Base-by-base conservation (phyloP, 1,140 invertebrate genomes). In the Linepithema humile region DNA sequence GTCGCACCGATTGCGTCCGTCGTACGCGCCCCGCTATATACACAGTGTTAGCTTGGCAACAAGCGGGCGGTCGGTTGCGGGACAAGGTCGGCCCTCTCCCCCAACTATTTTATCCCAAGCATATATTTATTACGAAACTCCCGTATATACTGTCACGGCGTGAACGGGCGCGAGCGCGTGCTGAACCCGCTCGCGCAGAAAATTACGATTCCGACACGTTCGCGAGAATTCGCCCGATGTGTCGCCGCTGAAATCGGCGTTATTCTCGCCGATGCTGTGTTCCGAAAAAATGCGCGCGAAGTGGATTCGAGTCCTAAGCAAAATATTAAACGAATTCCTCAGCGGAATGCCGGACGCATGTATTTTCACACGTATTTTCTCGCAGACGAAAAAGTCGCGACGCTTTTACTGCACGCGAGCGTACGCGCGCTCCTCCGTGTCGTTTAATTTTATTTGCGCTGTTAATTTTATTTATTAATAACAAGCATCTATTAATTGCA, bases 101-200 rank as follows among this genome's bases (percentile, higher is more conserved):
- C 90, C 85, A 74, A 87, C 90, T 90, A 92, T 93, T 94, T 92
- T 93, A 92, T 93, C 90, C 93, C 88, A 60, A 74, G 84, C 88
- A 91, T 93, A 92, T 93, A 92, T 93, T 93, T 92, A 93, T 93
- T 94, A 93, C 90, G 91, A 93, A 91, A 94, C 89, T 74, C 87
- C 85, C 78, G 90, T 89, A 83, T 84, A 88, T 85, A 84, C 73
- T 57, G 26, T 73, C 48, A 29, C 64, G 65, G 62, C 64, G 57
- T 57, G 88, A 84, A 84, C 73, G 45, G 60, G 57, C 82, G 59
- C 70, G 74, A 60, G 67, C 72, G 85, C 70, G 53, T 15, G 55
- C 32, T 12, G 12, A 83, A 75, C 12, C 12, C 29, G 48, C 35
- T 38, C 26, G 7, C 7, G n/a, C 26, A 55, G 50, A 69, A 64